These are phyloP conservation scores for Prenolepis imparis DNA, from an alignment of 2,888 invertebrate genomes.

Conservation along the genomic window DNA sequence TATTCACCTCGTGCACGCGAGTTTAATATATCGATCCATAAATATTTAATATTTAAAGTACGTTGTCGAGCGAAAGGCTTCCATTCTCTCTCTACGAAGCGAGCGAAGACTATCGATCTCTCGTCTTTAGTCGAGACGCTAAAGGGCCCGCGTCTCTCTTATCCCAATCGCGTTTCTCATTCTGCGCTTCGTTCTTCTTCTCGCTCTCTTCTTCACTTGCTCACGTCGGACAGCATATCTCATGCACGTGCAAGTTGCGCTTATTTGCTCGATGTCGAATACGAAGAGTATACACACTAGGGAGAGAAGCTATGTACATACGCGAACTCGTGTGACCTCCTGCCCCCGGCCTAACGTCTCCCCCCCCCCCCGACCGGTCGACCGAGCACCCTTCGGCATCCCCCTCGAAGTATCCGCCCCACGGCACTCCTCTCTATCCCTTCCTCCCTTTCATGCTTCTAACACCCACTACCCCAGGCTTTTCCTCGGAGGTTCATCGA, in stretches of 20 bases:
- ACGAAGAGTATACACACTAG: conserved; percentile 29
- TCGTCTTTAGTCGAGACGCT: conserved; percentile 23
- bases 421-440: conserved; percentile 49
- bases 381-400: conserved; percentile 68
- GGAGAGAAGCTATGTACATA: conserved; percentile 71
- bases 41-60: neutral
- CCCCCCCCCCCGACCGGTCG: conserved; percentile 5
- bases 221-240: conserved; percentile 3
- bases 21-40: neutral
- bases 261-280: conserved; percentile 45
- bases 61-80: neutral
- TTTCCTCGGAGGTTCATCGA: conserved; percentile 85
- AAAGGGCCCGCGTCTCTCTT: conserved; percentile 33
- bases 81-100: neutral
- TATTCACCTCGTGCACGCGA: neutral
- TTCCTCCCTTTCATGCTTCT: conserved; percentile 56
- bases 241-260: conserved; percentile 39
- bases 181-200: neutral
- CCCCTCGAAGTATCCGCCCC: conserved; percentile 66
- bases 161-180: conserved; percentile 12
- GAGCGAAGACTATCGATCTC: conserved; percentile 21
- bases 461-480: conserved; percentile 69
- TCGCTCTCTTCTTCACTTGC: conserved; percentile 15
- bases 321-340: conserved; percentile 80
- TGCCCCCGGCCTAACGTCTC: conserved; percentile 76